phyloP scores from a whole-genome alignment of 1,140 invertebrate species.

The Dendrolimus punctatus region DNA sequence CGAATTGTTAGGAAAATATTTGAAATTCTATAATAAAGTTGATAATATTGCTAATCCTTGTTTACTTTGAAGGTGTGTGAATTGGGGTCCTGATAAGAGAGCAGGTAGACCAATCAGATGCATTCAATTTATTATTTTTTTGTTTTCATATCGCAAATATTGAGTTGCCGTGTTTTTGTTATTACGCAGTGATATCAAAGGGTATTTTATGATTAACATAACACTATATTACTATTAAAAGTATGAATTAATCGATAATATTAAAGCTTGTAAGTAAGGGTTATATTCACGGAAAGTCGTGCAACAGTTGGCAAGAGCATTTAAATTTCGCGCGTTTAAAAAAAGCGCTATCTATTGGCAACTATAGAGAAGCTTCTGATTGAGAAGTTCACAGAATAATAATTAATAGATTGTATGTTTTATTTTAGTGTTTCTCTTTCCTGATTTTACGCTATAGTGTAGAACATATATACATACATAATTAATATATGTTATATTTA shows the following conservation, averaged over 20 bases:
- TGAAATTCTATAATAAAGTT: slow-evolving; percentile 49
- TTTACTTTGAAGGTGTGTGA: slow-evolving; percentile 57
- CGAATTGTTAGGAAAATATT: slow-evolving; percentile 43
- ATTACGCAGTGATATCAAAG: slow-evolving; percentile 8
- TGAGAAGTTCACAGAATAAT: too few species aligned
- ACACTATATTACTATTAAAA: slow-evolving; percentile 17
- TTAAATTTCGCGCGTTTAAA: too few species aligned
- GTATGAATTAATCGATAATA: slow-evolving; percentile 9
- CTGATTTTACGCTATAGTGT: too few species aligned
- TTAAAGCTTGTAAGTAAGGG: too few species aligned
- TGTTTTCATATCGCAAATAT: slow-evolving; percentile 19
- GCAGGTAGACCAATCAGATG: slow-evolving; percentile 31
- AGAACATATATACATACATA: too few species aligned
- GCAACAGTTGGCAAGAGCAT: too few species aligned
- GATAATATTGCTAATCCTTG: slow-evolving; percentile 62
- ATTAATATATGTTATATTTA: too few species aligned
- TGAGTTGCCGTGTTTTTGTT: slow-evolving; percentile 12
- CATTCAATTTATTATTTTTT: slow-evolving; percentile 48
- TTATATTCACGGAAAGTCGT: too few species aligned
- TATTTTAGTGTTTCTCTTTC: too few species aligned
- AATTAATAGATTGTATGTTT: too few species aligned
- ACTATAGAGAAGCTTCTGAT: too few species aligned
- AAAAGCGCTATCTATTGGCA: too few species aligned
- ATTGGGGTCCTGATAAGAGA: slow-evolving; percentile 53
- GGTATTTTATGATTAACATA: slow-evolving; percentile 20